Evolutionary conservation across 1,140 invertebrate species (phyloP).

Genomic region (Papilio helenus): DNA sequence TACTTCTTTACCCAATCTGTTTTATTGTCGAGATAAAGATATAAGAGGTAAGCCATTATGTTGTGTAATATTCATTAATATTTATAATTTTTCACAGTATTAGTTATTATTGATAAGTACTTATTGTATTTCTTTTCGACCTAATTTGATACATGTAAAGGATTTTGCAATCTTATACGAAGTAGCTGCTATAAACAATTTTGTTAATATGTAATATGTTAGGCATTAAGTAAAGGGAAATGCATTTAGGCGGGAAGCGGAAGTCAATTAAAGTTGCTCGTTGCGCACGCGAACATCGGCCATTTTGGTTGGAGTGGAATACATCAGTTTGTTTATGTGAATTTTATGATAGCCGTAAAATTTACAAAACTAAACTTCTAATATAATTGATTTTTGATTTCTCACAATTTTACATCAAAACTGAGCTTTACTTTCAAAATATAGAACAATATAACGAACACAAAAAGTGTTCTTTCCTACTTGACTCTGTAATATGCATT

Average conservation of each 20-base stretch:
- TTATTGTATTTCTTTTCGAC: background rate
- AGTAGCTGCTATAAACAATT: slow-evolving; percentile 35
- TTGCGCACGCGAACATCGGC: slow-evolving; percentile 58
- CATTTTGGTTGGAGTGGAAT: slow-evolving; percentile 50
- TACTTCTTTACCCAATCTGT: background rate
- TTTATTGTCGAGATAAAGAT: background rate
- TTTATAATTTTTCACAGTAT: background rate
- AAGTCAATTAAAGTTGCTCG: slow-evolving; percentile 74
- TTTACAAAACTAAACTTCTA: too few relatives aligned
- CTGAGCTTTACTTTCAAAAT: too few relatives aligned
- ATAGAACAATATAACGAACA: too few relatives aligned
- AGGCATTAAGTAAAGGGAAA: slow-evolving; percentile 69
- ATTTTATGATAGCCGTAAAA: background rate
- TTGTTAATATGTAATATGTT: slow-evolving; percentile 49
- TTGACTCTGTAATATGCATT: too few relatives aligned
- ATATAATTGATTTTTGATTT: too few relatives aligned
- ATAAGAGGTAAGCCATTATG: background rate
- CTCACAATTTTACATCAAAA: background rate
- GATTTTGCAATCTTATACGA: background rate
- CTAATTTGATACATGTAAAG: too few relatives aligned
- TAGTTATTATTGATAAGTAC: background rate
- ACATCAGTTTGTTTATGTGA: slow-evolving; percentile 3
- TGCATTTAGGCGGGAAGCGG: slow-evolving; percentile 68
- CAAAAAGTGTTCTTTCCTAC: too few relatives aligned
- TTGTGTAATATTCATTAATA: background rate